phyloP scores from a whole-genome alignment of 2,888 invertebrate species.

The Hofmannophila pseudospretella region DNA sequence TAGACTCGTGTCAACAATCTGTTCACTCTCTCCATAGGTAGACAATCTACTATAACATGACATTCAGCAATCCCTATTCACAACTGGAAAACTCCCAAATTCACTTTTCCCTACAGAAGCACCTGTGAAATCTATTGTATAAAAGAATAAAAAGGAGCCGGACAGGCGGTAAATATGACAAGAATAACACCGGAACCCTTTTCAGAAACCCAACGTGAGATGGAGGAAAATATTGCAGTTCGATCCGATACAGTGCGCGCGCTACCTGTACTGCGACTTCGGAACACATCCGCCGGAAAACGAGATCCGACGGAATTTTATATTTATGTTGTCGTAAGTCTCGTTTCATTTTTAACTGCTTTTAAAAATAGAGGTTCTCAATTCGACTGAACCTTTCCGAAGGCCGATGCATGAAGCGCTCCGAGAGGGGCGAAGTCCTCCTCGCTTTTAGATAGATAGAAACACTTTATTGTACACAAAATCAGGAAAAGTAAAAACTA shows the following conservation, averaged over 20 bases:
- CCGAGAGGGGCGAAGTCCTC: too few species aligned
- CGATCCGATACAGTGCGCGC: conserved; percentile 61
- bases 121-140: not conserved
- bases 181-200: not conserved
- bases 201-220: conserved; percentile 57
- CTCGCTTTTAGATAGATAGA: too few species aligned
- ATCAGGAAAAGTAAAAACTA: too few species aligned
- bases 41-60: too few species aligned
- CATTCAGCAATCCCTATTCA: too few species aligned
- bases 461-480: too few species aligned
- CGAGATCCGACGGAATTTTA: conserved; percentile 45
- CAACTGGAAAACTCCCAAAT: too few species aligned
- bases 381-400: too few species aligned
- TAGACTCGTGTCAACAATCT: too few species aligned
- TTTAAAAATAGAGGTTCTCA: too few species aligned
- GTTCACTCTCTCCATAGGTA: too few species aligned
- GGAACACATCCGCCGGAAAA: conserved; percentile 40
- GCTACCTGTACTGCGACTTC: conserved; percentile 59
- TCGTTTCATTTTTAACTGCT: not conserved
- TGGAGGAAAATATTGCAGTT: conserved; percentile 60
- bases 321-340: conserved; percentile 62
- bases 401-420: too few species aligned
- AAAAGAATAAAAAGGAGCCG: not conserved
- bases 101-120: conserved; percentile 17
- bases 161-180: conserved; percentile 1